These are phyloP conservation scores for Drosophila sucinea DNA, from an alignment of 1,140 invertebrate genomes.

Conservation along the genomic window DNA sequence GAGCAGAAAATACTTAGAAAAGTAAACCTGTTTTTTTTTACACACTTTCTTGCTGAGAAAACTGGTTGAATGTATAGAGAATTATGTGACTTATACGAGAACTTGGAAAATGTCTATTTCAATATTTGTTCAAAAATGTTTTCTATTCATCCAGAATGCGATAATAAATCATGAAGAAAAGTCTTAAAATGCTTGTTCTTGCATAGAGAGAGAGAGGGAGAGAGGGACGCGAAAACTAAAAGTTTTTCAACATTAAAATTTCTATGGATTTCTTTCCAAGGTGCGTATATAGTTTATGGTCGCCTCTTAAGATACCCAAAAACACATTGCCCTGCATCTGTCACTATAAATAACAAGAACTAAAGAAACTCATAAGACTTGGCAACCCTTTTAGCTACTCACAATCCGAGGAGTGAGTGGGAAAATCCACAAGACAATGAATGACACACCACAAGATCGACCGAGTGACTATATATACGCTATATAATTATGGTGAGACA, in stretches of 20 bases:
- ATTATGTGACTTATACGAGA: background rate
- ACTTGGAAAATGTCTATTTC: constrained; percentile 5
- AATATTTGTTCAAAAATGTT: constrained; percentile 13
- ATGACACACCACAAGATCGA: constrained; percentile 30
- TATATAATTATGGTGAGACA: constrained; percentile 50
- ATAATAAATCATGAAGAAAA: background rate
- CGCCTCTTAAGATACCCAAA: background rate
- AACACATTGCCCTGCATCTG: constrained; percentile 74
- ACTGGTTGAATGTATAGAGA: background rate
- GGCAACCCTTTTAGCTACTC: constrained; percentile 61
- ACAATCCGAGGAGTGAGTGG: constrained; percentile 25
- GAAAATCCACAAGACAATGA: constrained; percentile 34
- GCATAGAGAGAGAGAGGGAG: background rate
- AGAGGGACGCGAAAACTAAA: constrained; percentile 31
- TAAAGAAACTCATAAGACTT: constrained; percentile 53
- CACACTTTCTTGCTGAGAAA: background rate
- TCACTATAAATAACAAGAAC: constrained; percentile 69
- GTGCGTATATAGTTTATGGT: constrained; percentile 22
- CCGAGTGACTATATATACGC: constrained; percentile 1
- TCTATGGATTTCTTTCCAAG: constrained; percentile 37
- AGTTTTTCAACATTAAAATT: constrained; percentile 62
- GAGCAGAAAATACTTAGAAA: constrained; percentile 4
- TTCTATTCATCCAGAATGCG: constrained; percentile 16
- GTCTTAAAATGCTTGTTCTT: constrained; percentile 23
- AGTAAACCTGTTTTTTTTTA: background rate